Evolutionary conservation across 2,888 invertebrate genomes (phyloP).

Genomic region (Alviniconcha strummeri): DNA sequence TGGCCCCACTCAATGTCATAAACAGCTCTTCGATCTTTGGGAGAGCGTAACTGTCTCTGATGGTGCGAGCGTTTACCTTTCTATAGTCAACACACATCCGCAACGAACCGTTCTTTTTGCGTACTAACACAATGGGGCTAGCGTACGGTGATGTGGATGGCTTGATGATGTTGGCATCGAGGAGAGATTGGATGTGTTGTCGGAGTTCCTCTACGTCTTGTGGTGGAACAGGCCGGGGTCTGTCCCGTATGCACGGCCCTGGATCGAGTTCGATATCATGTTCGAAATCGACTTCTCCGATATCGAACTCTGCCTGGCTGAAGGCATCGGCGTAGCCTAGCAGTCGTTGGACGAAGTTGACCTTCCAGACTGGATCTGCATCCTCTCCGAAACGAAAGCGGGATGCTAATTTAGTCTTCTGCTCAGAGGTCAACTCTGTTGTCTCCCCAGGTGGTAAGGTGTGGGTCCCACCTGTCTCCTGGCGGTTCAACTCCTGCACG

Average conservation of each 20-base stretch:
- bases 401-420: not conserved
- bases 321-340: slow-evolving; percentile 11
- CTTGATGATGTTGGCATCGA: slow-evolving; percentile 16
- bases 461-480: not conserved
- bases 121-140: slow-evolving; percentile 24
- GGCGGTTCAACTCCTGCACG: too few relatives aligned
- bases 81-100: slow-evolving; percentile 25
- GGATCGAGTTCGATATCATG: slow-evolving; percentile 10
- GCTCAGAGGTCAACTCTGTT: not conserved
- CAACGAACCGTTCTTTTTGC: not conserved
- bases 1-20: too few relatives aligned
- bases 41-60: slow-evolving; percentile 15
- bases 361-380: not conserved
- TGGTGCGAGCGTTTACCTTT: not conserved
- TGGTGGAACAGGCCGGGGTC: slow-evolving; percentile 18
- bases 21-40: slow-evolving; percentile 23
- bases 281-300: not conserved
- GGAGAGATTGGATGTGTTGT: too few relatives aligned
- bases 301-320: slow-evolving; percentile 14
- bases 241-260: slow-evolving; percentile 3
- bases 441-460: not conserved
- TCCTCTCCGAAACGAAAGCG: slow-evolving; percentile 6
- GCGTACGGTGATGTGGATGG: slow-evolving; percentile 21
- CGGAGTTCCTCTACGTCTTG: slow-evolving; percentile 15
- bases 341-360: not conserved